Evolutionary conservation across 2,888 invertebrate genomes (phyloP), one percentile per base, ranked within the genome.

Genomic region (Plebejus anna): DNA sequence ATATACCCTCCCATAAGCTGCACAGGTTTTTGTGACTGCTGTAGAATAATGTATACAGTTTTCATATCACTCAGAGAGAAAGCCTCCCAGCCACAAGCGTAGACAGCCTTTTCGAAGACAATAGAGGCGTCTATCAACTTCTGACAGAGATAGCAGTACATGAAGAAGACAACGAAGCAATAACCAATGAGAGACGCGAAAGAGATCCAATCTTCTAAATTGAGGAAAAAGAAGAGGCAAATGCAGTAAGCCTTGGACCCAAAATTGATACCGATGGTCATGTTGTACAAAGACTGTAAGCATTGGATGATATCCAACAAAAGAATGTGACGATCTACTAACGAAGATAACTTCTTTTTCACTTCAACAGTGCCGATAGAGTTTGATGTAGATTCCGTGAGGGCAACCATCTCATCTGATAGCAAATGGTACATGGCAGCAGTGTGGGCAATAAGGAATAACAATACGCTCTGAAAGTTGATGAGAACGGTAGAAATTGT

Each of bases 71-170:
- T 86, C 11, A 86, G 22, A 36, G 83, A 82, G 75, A 91, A 91
- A 5, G 86, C 88, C 80, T 93, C 92, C 93, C 93, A 93, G 0
- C 92, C 92, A 79, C 93, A 92, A 61, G 87, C 82, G 77, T 91
- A 92, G 0, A 91, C 86, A 0, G 90, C 85, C 5, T 79, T 85
- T 78, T 89, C 90, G 71, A 91, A 92, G 2, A 78, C 76, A 78
- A 90, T 89, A 0, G 92, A 85, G 5, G 89, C 88, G 78, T 90
- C 87, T 1, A 88, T 87, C 78, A 92, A 79, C 57, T 83, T 83
- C 79, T 93, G 93, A 79, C 92, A 86, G 1, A 91, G 82, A 70
- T 86, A 89, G 79, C 92, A 92, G 77, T 92, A 92, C 38, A 93
- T 80, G 78, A 92, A 92, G 79, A 91, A 91, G 0, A 88, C 85